phyloP scores from a whole-genome alignment of 2,113 vertebrate genomes.

The Oryzias celebensis region DNA sequence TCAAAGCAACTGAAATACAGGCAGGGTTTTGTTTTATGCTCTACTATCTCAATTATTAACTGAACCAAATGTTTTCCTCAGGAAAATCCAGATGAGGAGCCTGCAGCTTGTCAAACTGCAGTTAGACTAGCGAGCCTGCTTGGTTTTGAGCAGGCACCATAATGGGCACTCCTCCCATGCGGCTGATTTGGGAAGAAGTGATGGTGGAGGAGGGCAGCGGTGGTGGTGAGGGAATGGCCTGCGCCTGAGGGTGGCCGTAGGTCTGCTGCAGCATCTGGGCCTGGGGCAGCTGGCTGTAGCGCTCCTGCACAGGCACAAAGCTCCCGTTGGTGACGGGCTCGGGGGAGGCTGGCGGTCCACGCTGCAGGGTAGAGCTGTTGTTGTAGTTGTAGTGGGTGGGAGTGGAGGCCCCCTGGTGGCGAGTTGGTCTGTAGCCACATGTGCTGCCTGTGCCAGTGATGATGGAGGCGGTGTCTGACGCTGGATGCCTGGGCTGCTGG shows the following conservation, averaged over 20 bases:
- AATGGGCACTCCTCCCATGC: constrained; percentile 87
- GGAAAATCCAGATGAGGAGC: no score
- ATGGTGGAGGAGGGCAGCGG: constrained; percentile 63
- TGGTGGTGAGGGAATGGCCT: constrained; percentile 34
- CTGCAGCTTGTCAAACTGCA: background rate
- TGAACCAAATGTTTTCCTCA: no score
- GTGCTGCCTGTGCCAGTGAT: constrained; percentile 77
- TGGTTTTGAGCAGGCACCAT: constrained; percentile 90
- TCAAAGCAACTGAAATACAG: no score
- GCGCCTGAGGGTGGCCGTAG: constrained; percentile 55
- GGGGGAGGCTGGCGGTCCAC: constrained; percentile 22
- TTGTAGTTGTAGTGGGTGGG: constrained; percentile 70
- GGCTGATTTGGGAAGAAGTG: constrained; percentile 78
- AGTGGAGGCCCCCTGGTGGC: constrained; percentile 54
- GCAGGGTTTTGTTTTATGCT: no score
- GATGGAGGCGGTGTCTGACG: constrained; percentile 81
- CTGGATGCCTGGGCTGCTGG: constrained; percentile 74
- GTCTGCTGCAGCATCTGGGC: constrained; percentile 71
- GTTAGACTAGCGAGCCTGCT: constrained; percentile 87
- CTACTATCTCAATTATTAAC: no score
- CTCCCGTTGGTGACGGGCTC: constrained; percentile 58
- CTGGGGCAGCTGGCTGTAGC: constrained; percentile 39
- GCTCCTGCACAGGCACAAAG: constrained; percentile 36
- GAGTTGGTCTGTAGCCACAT: constrained; percentile 65
- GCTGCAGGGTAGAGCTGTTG: constrained; percentile 62